Evolutionary conservation across 2,888 invertebrate genomes (phyloP).

Genomic region (Cremastinae sp.): DNA sequence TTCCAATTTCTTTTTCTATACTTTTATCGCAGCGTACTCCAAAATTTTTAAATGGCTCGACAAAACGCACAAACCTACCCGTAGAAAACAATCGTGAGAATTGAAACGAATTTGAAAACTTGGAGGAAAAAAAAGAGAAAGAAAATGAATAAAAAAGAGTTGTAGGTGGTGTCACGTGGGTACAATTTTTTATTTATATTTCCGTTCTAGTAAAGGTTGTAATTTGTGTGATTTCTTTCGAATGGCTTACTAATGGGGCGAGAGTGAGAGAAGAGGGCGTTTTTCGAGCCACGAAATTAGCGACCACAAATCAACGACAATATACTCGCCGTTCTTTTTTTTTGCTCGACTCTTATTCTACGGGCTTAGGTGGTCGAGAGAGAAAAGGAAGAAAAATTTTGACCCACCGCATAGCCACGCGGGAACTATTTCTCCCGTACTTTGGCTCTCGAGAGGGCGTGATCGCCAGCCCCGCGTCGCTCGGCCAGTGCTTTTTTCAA

Average conservation of each 20-base stretch:
- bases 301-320: slow-evolving; percentile 77
- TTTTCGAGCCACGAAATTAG: slow-evolving; percentile 75
- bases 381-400: neutral
- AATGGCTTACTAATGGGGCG: slow-evolving; percentile 75
- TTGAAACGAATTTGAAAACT: neutral
- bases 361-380: slow-evolving; percentile 50
- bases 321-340: slow-evolving; percentile 64
- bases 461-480: slow-evolving; percentile 14
- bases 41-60: too few relatives aligned
- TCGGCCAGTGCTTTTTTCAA: slow-evolving; percentile 1
- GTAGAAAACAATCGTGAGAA: neutral
- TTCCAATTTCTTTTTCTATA: slow-evolving; percentile 10
- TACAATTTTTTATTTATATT: neutral
- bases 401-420: slow-evolving; percentile 35
- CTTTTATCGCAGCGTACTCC: too few relatives aligned
- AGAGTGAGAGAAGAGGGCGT: slow-evolving; percentile 65
- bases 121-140: too few relatives aligned
- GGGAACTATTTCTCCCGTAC: slow-evolving; percentile 26
- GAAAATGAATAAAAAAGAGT: too few relatives aligned
- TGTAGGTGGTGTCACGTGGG: neutral
- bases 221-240: slow-evolving; percentile 68
- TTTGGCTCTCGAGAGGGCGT: slow-evolving; percentile 47
- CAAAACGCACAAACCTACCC: neutral
- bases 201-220: slow-evolving; percentile 11
- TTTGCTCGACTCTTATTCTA: slow-evolving; percentile 44